Evolutionary conservation across 1,140 invertebrate species (phyloP).

Genomic region (Phocides pigmalion): DNA sequence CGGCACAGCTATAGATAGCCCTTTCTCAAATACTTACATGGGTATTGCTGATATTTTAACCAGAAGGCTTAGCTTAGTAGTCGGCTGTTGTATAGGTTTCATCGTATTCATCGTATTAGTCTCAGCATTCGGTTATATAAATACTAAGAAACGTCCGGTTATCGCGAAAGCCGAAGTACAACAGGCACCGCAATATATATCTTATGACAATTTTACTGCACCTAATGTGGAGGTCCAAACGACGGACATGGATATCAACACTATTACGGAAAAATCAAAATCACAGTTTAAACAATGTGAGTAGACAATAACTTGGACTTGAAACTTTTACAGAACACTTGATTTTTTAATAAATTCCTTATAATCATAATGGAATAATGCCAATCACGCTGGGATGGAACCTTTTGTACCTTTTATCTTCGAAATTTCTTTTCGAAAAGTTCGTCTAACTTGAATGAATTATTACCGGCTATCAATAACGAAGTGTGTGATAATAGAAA

Average conservation of each 20-base stretch:
- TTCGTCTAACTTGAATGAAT: conserved; percentile 61
- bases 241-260: conserved; percentile 76
- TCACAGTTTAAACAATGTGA: conserved; percentile 42
- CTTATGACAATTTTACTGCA: conserved; percentile 75
- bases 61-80: conserved; percentile 91
- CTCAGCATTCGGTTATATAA: conserved; percentile 92
- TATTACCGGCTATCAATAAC: conserved; percentile 63
- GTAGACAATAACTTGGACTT: conserved; percentile 20
- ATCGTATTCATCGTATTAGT: conserved; percentile 93
- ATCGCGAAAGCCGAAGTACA: conserved; percentile 88
- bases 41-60: conserved; percentile 89
- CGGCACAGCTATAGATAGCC: conserved; percentile 86
- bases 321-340: background rate
- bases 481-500: conserved; percentile 64
- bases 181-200: conserved; percentile 84
- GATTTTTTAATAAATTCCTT: background rate
- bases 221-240: conserved; percentile 77
- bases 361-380: background rate
- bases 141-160: conserved; percentile 92
- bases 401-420: conserved; percentile 50
- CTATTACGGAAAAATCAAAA: conserved; percentile 69
- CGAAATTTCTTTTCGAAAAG: conserved; percentile 49
- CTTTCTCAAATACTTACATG: conserved; percentile 87
- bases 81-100: conserved; percentile 93
- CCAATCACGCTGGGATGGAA: conserved; percentile 2